Conservation (phyloP, 35 echinoderm and acorn worm species). For the Nesometra sesokonis region DNA sequence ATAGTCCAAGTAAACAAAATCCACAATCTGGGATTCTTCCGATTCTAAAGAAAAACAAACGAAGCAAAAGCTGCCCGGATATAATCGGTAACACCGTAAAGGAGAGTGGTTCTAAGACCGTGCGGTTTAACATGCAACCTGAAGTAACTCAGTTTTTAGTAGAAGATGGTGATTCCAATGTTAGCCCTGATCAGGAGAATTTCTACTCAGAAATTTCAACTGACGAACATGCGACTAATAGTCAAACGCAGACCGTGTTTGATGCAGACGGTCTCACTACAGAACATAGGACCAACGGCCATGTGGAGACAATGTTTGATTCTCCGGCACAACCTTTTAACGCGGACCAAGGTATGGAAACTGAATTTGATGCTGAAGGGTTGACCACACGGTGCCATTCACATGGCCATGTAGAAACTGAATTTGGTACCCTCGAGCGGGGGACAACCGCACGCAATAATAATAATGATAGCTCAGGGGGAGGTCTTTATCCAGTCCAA, state of each 20-base stretch:
- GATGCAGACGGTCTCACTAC: not conserved
- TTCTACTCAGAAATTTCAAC: not conserved
- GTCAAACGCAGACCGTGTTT: not conserved
- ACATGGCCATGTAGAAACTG: not conserved
- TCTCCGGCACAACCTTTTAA: not conserved
- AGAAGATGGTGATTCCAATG: conserved; percentile 10
- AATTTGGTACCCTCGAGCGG: not conserved
- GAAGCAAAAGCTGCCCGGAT: not conserved
- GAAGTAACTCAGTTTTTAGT: conserved; percentile 82
- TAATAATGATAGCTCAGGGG: not conserved
- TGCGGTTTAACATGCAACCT: conserved; percentile 89
- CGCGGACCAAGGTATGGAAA: not conserved
- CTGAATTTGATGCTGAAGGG: not conserved
- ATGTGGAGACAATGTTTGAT: not conserved
- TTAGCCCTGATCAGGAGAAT: not conserved
- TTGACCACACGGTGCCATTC: not conserved
- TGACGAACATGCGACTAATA: not conserved
- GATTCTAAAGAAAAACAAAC: not conserved
- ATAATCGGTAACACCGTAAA: not conserved
- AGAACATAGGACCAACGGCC: not conserved
- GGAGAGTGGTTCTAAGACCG: conserved; percentile 27
- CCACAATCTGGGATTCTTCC: not conserved
- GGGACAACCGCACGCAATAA: not conserved
- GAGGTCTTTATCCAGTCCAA: not conserved
- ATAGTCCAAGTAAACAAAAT: conserved; percentile 1